Conservation (phyloP, 1,140 invertebrate species). For the Drosophila teissieri region DNA sequence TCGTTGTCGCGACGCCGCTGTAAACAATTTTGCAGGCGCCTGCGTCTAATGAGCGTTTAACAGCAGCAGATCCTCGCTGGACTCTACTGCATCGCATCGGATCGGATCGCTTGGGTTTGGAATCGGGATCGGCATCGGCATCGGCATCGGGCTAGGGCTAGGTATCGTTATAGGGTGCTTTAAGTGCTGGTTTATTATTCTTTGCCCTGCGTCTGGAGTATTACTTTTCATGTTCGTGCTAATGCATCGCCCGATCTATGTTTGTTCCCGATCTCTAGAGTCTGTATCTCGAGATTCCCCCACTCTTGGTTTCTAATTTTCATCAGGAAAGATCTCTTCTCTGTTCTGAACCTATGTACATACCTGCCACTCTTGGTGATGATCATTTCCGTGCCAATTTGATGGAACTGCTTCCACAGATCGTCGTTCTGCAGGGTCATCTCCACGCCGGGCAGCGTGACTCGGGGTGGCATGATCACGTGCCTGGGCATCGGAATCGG, state of each 20-base stretch:
- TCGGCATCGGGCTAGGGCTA: not conserved
- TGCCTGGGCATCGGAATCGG: slow-evolving; percentile 75
- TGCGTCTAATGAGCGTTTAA: slow-evolving; percentile 81
- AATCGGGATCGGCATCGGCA: slow-evolving; percentile 3
- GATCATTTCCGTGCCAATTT: slow-evolving; percentile 99
- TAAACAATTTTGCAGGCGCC: slow-evolving; percentile 84
- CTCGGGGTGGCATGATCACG: slow-evolving; percentile 77
- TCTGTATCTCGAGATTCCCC: not conserved
- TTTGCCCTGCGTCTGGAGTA: slow-evolving; percentile 55
- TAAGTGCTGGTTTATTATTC: slow-evolving; percentile 72
- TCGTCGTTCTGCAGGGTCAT: slow-evolving; percentile 93
- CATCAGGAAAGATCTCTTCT: not conserved
- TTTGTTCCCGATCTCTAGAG: slow-evolving; percentile 19
- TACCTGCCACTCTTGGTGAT: slow-evolving; percentile 99
- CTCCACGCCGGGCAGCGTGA: slow-evolving; percentile 82
- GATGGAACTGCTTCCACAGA: slow-evolving; percentile 97
- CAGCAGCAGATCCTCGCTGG: slow-evolving; percentile 34
- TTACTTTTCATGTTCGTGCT: slow-evolving; percentile 73
- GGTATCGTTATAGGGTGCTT: slow-evolving; percentile 41
- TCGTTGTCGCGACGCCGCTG: slow-evolving; percentile 79
- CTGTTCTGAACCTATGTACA: slow-evolving; percentile 87
- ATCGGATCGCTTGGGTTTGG: no score
- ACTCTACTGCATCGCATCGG: slow-evolving; percentile 20
- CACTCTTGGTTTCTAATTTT: not conserved
- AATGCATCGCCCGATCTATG: slow-evolving; percentile 55